Evolutionary conservation across 2,113 vertebrate species (phyloP), one percentile per base, ranked within the genome.

Genomic region (Merops nubicus): DNA sequence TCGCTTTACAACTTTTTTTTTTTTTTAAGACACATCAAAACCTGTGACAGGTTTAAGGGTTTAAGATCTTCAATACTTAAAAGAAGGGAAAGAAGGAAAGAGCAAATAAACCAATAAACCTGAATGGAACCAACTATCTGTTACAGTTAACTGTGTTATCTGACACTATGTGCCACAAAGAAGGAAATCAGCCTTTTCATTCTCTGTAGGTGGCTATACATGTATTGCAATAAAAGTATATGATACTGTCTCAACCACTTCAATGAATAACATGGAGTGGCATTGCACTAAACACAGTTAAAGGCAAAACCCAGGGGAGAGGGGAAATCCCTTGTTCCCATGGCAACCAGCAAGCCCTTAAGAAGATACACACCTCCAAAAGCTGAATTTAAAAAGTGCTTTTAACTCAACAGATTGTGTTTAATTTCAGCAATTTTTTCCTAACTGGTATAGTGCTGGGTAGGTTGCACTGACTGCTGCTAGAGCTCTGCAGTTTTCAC

Each of bases 1-100:
- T 96, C 96, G 78, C 91, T 96, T 96, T 96, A 59, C 78, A 85
- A 86, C 94, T 89, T 96, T 93, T 67, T 88, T 84, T 68, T 64
- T 97, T 97, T 97, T 97, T 97, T 80, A 93, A 97, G 81, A 91
- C 72, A 87, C 89, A 94, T 95, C 97, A 97, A 97, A 97, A 97
- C 72, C 42, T 23, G 69, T 92, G 92, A 82, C 77, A 91, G 75
- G 56, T 92, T 96, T 93, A 91, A 92, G 64, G 75, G 56, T 92
- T 96, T 93, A 91, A 92, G 64, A 78, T 74, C 25, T 89, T 94
- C 89, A 85, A 75, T 91, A 91, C 93, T 97, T 86, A 82, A 93
- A 97, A 92, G 48, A 76, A 81, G 6, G 15, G 40, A 68, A 82
- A 88, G 64, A 84, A 93, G 64, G 85, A 95, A 96, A 87, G 73